These are phyloP conservation scores for Trachelus iudaicus DNA, from an alignment of 2,888 invertebrate genomes.

Conservation along the genomic window DNA sequence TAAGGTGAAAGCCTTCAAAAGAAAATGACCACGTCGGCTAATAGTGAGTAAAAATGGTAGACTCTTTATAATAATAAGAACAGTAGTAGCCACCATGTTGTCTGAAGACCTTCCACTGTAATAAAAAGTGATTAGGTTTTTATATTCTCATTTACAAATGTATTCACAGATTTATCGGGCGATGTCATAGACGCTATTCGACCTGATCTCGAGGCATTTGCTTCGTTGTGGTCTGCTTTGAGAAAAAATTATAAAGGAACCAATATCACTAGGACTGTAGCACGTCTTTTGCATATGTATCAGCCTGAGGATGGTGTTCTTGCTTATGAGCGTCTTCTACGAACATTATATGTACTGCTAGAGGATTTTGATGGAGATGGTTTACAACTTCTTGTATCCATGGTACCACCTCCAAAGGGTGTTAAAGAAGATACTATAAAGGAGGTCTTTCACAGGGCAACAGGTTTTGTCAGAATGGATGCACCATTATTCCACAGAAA, in stretches of 20 bases:
- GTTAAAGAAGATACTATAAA: slow-evolving; percentile 37
- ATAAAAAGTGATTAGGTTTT: background rate
- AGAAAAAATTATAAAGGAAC: slow-evolving; percentile 41
- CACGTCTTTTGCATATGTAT: slow-evolving; percentile 48
- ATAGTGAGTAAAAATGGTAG: background rate
- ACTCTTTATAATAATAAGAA: background rate
- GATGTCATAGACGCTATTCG: slow-evolving; percentile 27
- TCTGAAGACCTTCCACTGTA: background rate
- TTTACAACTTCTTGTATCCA: slow-evolving; percentile 45
- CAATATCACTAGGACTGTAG: slow-evolving; percentile 44
- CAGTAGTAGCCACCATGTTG: background rate
- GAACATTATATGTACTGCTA: slow-evolving; percentile 41
- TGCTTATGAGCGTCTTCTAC: slow-evolving; percentile 47
- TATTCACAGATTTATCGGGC: slow-evolving; percentile 14
- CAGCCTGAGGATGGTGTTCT: slow-evolving; percentile 51
- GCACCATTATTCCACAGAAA: slow-evolving; percentile 36
- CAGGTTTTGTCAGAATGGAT: slow-evolving; percentile 41
- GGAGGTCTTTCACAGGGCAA: slow-evolving; percentile 44
- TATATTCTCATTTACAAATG: background rate
- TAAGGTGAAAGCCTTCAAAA: background rate
- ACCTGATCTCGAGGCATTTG: slow-evolving; percentile 39
- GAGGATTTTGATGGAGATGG: slow-evolving; percentile 43
- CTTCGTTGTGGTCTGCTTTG: slow-evolving; percentile 42
- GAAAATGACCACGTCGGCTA: background rate
- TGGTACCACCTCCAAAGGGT: slow-evolving; percentile 47